Evolutionary conservation across 2,888 invertebrate genomes (phyloP), one percentile per base, ranked within the genome.

Genomic region (Acanthosepion lycidas): DNA sequence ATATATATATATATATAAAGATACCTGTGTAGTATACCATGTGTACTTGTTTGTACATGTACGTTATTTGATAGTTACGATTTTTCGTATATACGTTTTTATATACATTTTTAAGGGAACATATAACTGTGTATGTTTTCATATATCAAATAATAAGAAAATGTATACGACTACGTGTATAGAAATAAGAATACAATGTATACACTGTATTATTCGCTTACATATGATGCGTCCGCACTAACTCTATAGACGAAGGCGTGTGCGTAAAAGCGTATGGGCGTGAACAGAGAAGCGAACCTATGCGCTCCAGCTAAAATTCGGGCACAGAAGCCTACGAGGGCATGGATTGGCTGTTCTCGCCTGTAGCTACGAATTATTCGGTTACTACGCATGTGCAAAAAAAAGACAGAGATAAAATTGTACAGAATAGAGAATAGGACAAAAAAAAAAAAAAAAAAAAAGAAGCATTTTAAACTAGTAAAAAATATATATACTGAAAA

Each of bases 311-410:
- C 78, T 78, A n/a, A 78, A 78, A n/a, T 78, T n/a, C 78, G 18
- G 78, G n/a, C 78, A 9, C 78, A 78, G n/a, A 15, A n/a, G 28
- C 78, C 6, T n/a, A 78, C n/a, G 78, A 78, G n/a, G n/a, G 78
- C 78, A 78, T 78, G 28, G 78, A n/a, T n/a, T 78, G 28, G 78
- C 6, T 78, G 28, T 28, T 8, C n/a, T n/a, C 12, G n/a, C 78
- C n/a, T n/a, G n/a, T 78, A 78, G 78, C 78, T 78, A n/a, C n/a
- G n/a, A n/a, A 78, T n/a, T 78, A 78, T 78, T 78, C n/a, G n/a
- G 78, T 78, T 78, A 78, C 20, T 55, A 55, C 55, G 55, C 55
- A 55, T 55, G 55, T 15, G 20, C 55, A 55, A 12, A 55, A 12
- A 55, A 55, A 20, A 55, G 15, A 55, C 18, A 20, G 20, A 55